Percentiles rank a stretch among this genome's conserved stretches.
phyloP scores from a whole-genome alignment of 2,888 invertebrate species.

The Microdon myrmicae region DNA sequence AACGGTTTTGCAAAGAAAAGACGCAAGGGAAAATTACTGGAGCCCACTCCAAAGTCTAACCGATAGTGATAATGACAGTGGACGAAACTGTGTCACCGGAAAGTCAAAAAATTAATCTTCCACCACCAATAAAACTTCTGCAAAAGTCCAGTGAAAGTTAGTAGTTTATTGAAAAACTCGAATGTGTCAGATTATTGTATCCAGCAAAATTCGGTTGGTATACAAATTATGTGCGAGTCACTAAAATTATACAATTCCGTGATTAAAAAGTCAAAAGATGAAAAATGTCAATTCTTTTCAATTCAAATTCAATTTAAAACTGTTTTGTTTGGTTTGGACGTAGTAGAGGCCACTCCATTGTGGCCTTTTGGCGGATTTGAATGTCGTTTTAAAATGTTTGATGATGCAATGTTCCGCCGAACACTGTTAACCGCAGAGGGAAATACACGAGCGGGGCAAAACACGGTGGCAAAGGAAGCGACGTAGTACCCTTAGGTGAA shows the following conservation, averaged over 20 bases:
- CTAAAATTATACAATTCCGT: constrained; percentile 1
- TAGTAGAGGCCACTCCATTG: no score
- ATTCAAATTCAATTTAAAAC: no score
- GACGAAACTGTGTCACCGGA: background rate
- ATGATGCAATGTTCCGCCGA: no score
- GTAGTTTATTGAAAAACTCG: background rate
- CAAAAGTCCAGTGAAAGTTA: background rate
- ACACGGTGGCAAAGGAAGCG: no score
- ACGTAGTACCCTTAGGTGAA: no score
- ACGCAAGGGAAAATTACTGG: background rate
- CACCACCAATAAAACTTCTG: constrained; percentile 4
- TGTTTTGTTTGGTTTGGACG: no score
- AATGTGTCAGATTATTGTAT: constrained; percentile 1
- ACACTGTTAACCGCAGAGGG: no score
- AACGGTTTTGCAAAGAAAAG: background rate
- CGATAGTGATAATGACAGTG: constrained; percentile 3
- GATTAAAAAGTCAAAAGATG: background rate
- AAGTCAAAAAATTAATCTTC: background rate
- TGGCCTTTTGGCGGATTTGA: no score
- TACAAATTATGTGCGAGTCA: constrained; percentile 5
- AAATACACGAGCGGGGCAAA: no score
- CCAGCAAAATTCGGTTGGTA: background rate
- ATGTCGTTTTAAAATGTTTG: no score
- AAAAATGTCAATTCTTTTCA: constrained; percentile 3
- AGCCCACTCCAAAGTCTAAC: constrained; percentile 1